phyloP scores from a whole-genome alignment of 2,113 vertebrate species.

The Oenanthe melanoleuca region DNA sequence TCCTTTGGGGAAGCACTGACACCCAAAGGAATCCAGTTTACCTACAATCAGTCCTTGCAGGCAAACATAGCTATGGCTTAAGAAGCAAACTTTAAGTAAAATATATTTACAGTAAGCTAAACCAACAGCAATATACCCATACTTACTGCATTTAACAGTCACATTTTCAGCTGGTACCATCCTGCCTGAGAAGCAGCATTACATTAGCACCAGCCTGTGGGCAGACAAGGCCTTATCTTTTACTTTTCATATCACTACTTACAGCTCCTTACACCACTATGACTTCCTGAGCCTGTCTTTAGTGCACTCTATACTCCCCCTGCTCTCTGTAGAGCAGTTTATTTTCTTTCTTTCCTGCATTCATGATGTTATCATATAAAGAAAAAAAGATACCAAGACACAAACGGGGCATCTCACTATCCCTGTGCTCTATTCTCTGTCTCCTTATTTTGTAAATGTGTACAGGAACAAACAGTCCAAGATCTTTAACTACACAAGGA shows the following conservation, averaged over 20 bases:
- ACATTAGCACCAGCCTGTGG: background rate
- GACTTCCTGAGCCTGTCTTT: background rate
- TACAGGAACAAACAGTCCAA: background rate
- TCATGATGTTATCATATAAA: background rate
- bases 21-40: background rate
- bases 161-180: background rate
- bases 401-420: background rate
- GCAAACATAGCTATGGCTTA: background rate
- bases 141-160: background rate
- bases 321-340: background rate
- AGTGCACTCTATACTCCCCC: background rate
- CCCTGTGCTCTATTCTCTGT: background rate
- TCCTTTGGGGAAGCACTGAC: background rate
- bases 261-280: background rate
- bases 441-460: background rate
- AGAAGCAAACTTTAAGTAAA: background rate
- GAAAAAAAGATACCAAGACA: background rate
- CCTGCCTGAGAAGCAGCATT: background rate
- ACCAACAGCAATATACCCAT: background rate
- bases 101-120: background rate
- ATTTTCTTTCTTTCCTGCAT: background rate
- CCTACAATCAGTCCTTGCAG: background rate
- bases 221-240: background rate
- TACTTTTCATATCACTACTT: background rate
- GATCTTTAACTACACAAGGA: background rate